phyloP scores from a whole-genome alignment of 2,888 invertebrate genomes.

The Perizoma affinitatum region DNA sequence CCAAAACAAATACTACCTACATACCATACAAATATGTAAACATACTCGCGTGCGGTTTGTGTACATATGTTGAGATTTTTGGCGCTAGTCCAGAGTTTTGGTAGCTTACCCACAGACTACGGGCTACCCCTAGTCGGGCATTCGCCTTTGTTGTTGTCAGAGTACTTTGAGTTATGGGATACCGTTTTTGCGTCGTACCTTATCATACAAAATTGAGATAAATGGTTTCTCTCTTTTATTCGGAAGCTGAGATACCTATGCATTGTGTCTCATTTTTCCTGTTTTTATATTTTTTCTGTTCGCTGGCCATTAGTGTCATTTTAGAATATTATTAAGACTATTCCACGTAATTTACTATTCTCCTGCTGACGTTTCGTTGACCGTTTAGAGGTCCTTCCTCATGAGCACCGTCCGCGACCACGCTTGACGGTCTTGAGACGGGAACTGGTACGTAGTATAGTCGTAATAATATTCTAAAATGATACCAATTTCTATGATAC shows the following conservation, averaged over 20 bases:
- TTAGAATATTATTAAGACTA: too few species aligned
- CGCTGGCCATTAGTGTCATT: background rate
- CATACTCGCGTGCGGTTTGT: conserved; percentile 37
- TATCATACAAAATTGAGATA: conserved; percentile 42
- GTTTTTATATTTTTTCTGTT: conserved; percentile 12
- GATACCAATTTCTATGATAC: too few species aligned
- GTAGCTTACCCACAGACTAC: conserved; percentile 57
- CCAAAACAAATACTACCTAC: conserved; percentile 56
- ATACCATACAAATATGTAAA: conserved; percentile 45
- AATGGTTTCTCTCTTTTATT: conserved; percentile 37
- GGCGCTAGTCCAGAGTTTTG: conserved; percentile 62
- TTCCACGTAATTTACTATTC: too few species aligned
- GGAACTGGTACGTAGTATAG: too few species aligned
- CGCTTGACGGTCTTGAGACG: too few species aligned
- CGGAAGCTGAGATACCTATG: conserved; percentile 12
- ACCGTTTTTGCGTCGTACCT: conserved; percentile 48
- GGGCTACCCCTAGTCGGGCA: conserved; percentile 49
- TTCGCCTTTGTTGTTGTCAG: conserved; percentile 63
- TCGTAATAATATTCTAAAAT: too few species aligned
- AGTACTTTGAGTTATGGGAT: conserved; percentile 61
- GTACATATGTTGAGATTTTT: conserved; percentile 59
- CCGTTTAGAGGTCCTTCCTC: too few species aligned
- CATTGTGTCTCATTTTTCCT: conserved; percentile 20
- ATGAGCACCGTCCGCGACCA: too few species aligned
- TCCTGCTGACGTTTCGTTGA: too few species aligned